A percentile compares a stretch with the other conserved stretches of the same genome.
Conservation (phyloP, 2,888 invertebrate species). For the Agrotis exclamationis region DNA sequence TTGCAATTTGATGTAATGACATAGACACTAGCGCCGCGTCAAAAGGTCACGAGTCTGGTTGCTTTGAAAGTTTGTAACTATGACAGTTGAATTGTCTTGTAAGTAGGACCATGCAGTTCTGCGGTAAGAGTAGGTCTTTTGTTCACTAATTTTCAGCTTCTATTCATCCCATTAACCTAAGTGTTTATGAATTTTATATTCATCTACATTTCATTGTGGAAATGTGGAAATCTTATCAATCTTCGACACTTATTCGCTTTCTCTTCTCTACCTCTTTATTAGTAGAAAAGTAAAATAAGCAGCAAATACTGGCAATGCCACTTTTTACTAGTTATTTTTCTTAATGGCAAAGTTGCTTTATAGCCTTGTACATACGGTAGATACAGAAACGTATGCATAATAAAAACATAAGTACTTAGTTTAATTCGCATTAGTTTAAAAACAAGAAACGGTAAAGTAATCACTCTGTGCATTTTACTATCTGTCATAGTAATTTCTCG, state of each 20-base stretch:
- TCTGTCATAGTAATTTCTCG: background rate
- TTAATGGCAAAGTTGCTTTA: conserved; percentile 25
- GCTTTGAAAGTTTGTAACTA: too few species aligned
- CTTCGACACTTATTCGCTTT: conserved; percentile 63
- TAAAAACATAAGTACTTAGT: conserved; percentile 28
- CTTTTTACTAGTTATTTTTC: conserved; percentile 22
- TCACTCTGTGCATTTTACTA: background rate
- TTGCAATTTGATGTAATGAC: too few species aligned
- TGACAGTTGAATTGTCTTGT: too few species aligned
- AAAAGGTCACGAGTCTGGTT: too few species aligned
- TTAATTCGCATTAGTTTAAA: conserved; percentile 1
- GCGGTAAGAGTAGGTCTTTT: too few species aligned
- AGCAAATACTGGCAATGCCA: conserved; percentile 27
- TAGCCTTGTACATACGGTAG: conserved; percentile 47
- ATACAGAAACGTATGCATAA: conserved; percentile 26
- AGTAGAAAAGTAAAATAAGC: conserved; percentile 70
- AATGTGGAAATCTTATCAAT: conserved; percentile 64
- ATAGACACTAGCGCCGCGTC: too few species aligned
- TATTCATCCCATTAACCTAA: conserved; percentile 49
- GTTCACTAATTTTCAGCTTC: conserved; percentile 17
- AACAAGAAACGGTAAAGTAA: background rate
- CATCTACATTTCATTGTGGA: conserved; percentile 62
- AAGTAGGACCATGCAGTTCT: too few species aligned
- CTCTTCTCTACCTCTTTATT: conserved; percentile 68
- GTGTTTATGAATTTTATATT: conserved; percentile 7